Evolutionary conservation across 2,113 vertebrate species (phyloP).

Genomic region (Enhydra lutris): DNA sequence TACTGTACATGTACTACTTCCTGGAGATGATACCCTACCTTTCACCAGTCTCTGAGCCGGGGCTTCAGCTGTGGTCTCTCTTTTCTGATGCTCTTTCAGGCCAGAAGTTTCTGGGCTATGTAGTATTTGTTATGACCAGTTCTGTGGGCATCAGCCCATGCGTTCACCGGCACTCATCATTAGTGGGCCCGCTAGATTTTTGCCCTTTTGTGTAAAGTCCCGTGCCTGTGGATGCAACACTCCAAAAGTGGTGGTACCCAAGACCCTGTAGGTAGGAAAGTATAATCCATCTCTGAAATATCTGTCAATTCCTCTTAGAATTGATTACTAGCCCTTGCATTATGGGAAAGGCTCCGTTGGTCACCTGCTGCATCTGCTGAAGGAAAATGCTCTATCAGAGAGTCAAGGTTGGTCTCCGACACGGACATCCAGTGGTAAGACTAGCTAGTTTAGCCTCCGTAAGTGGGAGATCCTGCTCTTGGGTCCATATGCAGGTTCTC

Average conservation of each 20-base stretch:
- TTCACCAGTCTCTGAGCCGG: no score
- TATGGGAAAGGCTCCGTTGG: background rate
- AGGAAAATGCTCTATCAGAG: background rate
- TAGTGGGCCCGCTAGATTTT: background rate
- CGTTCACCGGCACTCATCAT: no score
- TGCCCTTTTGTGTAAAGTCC: background rate
- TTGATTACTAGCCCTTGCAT: background rate
- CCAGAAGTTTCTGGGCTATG: background rate
- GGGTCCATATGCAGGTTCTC: no score
- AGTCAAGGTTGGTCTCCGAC: background rate
- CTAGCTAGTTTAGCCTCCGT: background rate
- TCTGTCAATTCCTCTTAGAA: background rate
- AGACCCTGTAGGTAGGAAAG: background rate
- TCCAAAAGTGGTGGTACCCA: background rate
- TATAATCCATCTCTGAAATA: background rate
- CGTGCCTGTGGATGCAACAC: background rate
- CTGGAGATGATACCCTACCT: background rate
- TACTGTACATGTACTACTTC: rapidly evolving
- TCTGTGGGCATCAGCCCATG: background rate
- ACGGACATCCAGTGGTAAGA: background rate
- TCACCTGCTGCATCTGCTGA: background rate
- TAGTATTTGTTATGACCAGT: background rate
- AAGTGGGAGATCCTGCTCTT: background rate
- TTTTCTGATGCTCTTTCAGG: no score
- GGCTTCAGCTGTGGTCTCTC: no score